Evolutionary conservation across 1,140 invertebrate species (phyloP), one percentile per base, ranked within the genome.

Genomic region (Micrasema longulum): DNA sequence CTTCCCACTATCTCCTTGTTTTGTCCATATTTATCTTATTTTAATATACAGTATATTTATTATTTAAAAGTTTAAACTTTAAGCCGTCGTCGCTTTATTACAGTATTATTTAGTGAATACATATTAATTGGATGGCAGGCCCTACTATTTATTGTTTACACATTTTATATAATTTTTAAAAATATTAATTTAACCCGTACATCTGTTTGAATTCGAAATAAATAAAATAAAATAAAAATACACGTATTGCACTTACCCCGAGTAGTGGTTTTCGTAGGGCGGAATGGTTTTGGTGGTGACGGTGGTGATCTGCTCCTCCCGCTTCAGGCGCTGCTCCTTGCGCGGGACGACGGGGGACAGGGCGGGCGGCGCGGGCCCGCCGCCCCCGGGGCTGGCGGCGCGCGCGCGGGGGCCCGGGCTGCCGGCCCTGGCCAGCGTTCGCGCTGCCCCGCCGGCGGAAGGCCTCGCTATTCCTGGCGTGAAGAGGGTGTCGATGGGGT

Each of bases 221-320:
- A n/a, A n/a, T n/a, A n/a, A n/a, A n/a, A n/a, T 38, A 38, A 12
- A 12, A 12, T 6, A 38, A 38, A 6, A 38, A 38, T 38, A 6
- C 5, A 1, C 2, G 16, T n/a, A n/a, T n/a, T n/a, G n/a, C 18
- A 74, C 72, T 74, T 36, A 74, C 72, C 72, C 72, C 20, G 72
- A 57, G 14, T 41, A 31, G 45, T 26, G 12, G 26, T 41, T 68
- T 12, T 70, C 50, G 16, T 74, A 65, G 23, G 50, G 36, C 22
- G 78, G 72, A 14, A 77, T 38, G 11, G 76, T 68, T 6, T 71
- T 77, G 22, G 79, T 81, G 23, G 79, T 81, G 16, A 80, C 80
- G 3, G 80, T 81, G 53, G 81, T 82, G 48, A 84, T 71, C 69
- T 83, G 80, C 52, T 85, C 83, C 45, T 83, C 81, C 0, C 79